These are phyloP conservation scores for Pycnomerus fuliginosus DNA, from an alignment of 2,888 invertebrate genomes.

Conservation along the genomic window DNA sequence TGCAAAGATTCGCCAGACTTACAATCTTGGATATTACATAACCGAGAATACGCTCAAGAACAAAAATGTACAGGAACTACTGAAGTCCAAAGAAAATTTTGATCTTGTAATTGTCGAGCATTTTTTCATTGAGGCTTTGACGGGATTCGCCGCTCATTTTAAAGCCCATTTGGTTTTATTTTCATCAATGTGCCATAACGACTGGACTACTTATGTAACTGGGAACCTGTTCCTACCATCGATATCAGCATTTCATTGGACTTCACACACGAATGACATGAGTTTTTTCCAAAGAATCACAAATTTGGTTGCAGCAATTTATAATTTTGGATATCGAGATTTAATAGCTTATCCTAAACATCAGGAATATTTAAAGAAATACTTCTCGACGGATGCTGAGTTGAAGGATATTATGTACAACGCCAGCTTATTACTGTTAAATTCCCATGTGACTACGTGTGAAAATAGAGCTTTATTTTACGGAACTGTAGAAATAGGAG, in stretches of 20 bases:
- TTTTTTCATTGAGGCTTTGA: conserved; percentile 55
- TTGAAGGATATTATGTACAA: conserved; percentile 34
- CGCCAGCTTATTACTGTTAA: conserved; percentile 37
- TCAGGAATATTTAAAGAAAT: conserved; percentile 35
- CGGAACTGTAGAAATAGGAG: conserved; percentile 42
- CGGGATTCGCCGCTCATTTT: conserved; percentile 47
- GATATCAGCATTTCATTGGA: conserved; percentile 54
- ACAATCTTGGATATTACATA: conserved; percentile 15
- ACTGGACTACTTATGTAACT: conserved; percentile 53
- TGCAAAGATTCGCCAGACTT: conserved; percentile 13
- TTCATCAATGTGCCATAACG: conserved; percentile 53
- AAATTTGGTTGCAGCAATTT: conserved; percentile 53
- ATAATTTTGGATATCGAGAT: conserved; percentile 34
- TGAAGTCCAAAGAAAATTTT: conserved; percentile 45
- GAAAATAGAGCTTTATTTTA: conserved; percentile 54
- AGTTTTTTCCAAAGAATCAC: conserved; percentile 57
- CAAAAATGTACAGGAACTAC: conserved; percentile 36
- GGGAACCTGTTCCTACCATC: conserved; percentile 55
- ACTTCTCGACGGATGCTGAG: conserved; percentile 26
- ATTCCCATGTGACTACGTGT: conserved; percentile 55
- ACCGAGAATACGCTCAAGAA: conserved; percentile 32
- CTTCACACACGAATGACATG: conserved; percentile 52
- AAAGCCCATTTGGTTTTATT: conserved; percentile 47
- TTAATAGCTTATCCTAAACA: conserved; percentile 30
- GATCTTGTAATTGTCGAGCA: conserved; percentile 53